Conservation (phyloP, 2,113 vertebrate species). For the Python bivittatus region DNA sequence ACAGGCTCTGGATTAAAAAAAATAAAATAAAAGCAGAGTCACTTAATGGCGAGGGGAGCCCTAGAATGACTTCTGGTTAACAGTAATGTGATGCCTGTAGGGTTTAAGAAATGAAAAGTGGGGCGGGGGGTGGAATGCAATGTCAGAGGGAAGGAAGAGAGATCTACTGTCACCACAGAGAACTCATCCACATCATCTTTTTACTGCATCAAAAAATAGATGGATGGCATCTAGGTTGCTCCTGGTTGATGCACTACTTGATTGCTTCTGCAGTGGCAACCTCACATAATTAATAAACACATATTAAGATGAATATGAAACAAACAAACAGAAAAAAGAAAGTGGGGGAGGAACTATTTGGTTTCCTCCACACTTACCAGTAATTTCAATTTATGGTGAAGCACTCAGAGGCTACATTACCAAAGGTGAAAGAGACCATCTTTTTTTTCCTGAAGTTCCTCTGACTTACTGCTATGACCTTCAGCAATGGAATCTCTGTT, state of each 20-base stretch:
- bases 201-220: background rate
- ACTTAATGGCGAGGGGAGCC: background rate
- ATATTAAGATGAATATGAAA: background rate
- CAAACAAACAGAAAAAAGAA: background rate
- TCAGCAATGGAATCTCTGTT: background rate
- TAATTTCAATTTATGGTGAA: background rate
- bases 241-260: background rate
- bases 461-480: background rate
- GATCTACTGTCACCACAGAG: background rate
- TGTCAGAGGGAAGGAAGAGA: background rate
- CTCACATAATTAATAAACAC: background rate
- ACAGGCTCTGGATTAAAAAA: background rate
- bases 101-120: background rate
- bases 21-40: background rate
- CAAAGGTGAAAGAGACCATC: background rate
- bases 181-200: background rate
- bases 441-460: background rate
- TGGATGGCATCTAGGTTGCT: background rate
- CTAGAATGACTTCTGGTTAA: constrained; percentile 8
- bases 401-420: background rate
- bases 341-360: background rate
- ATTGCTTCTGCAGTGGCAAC: background rate
- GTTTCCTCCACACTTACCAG: background rate
- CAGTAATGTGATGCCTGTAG: background rate
- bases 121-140: background rate